phyloP scores from a whole-genome alignment of 64 coral and sea anemone species.

The Trachythela sp. region DNA sequence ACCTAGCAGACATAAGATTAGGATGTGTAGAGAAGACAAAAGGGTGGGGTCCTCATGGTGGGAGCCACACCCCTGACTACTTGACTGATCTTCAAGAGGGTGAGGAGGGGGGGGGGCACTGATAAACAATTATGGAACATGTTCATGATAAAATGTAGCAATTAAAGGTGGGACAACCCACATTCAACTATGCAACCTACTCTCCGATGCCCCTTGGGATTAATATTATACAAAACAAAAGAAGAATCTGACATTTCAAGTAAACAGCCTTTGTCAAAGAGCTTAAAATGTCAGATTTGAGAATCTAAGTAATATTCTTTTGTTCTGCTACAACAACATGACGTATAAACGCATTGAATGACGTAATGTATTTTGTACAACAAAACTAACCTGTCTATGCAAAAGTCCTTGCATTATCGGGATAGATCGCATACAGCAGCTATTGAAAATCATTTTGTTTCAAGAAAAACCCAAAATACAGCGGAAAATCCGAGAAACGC shows the following conservation, averaged over 20 bases:
- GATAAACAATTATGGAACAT: no score
- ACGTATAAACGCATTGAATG: neutral
- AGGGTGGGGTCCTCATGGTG: neutral
- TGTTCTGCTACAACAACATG: neutral
- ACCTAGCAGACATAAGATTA: neutral
- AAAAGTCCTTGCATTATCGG: neutral
- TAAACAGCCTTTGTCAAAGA: neutral
- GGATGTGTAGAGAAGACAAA: neutral
- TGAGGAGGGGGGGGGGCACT: no score
- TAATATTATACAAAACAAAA: neutral
- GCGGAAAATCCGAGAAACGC: no score
- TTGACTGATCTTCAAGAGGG: no score
- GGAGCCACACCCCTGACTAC: no score
- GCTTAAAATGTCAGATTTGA: neutral
- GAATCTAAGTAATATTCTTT: no score
- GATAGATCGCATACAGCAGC: neutral
- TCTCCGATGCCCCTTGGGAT: neutral
- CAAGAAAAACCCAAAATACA: neutral
- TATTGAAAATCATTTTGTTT: neutral
- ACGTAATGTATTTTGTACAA: neutral
- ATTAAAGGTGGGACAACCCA: no score
- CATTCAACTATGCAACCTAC: neutral
- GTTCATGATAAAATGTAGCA: no score
- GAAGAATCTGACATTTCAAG: neutral
- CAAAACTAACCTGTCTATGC: neutral